A percentile compares a stretch with the other conserved stretches of the same genome.
phyloP scores from a whole-genome alignment of 2,797 vertebrate genomes.

The Tokudaia muenninki region DNA sequence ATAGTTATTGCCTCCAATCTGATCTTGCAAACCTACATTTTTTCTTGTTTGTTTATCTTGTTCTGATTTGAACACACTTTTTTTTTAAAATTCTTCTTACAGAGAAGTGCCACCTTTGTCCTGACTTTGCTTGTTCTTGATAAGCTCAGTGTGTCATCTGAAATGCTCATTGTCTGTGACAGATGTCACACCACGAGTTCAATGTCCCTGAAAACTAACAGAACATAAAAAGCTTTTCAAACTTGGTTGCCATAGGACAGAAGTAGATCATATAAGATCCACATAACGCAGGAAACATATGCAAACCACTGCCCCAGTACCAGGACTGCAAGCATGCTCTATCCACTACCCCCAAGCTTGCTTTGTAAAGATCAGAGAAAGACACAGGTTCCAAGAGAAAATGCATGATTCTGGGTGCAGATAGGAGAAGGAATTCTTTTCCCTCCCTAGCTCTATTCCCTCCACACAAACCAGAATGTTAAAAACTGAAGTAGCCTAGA shows the following conservation, averaged over 20 bases:
- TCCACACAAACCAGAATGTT: background rate
- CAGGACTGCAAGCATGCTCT: background rate
- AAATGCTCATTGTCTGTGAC: background rate
- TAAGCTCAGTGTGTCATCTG: background rate
- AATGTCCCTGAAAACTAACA: background rate
- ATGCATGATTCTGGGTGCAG: background rate
- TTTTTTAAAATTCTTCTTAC: background rate
- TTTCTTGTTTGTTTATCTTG: background rate
- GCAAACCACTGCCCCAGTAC: background rate
- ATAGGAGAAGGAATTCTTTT: background rate
- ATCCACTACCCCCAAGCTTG: background rate
- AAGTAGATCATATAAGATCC: background rate
- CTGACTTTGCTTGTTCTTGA: background rate
- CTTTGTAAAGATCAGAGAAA: slow-evolving; percentile 12
- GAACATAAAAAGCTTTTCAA: slow-evolving; percentile 3
- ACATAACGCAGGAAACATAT: background rate
- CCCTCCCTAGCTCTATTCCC: background rate
- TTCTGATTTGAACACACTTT: slow-evolving; percentile 37
- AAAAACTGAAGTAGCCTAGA: background rate
- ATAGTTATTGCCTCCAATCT: background rate
- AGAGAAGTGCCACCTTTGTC: background rate
- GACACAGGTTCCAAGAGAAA: background rate
- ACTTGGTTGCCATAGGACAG: background rate
- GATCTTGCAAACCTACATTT: slow-evolving; percentile 30
- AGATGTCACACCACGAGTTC: background rate